These are phyloP conservation scores for Planiliza haematocheilus DNA, from an alignment of 2,113 vertebrate species.

Conservation along the genomic window DNA sequence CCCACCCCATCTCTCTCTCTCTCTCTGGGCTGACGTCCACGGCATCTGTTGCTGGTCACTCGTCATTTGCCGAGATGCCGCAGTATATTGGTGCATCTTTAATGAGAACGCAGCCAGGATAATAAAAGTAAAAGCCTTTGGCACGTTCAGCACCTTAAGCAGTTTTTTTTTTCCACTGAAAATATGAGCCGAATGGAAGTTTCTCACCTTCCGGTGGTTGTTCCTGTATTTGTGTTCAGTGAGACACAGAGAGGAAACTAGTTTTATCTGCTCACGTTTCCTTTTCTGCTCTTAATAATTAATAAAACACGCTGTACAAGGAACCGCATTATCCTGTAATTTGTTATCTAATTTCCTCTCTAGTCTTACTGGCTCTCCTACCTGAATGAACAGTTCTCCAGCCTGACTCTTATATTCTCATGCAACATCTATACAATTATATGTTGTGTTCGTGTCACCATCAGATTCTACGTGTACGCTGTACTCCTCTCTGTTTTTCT, in stretches of 20 bases:
- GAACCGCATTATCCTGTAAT: constrained; percentile 1
- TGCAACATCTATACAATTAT: too few species aligned
- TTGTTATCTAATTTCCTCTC: too few species aligned
- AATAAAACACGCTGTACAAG: not conserved
- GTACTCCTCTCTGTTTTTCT: too few species aligned
- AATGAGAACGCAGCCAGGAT: constrained; percentile 27
- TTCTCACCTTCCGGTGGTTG: not conserved
- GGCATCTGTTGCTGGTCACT: constrained; percentile 56
- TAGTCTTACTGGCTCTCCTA: too few species aligned
- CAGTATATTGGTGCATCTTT: constrained; percentile 47
- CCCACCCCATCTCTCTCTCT: constrained; percentile 20
- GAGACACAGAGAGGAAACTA: not conserved
- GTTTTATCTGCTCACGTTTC: not conserved
- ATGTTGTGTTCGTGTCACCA: too few species aligned
- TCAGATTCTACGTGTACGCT: too few species aligned
- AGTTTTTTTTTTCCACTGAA: constrained; percentile 22
- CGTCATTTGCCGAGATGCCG: constrained; percentile 6
- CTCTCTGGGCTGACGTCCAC: constrained; percentile 26
- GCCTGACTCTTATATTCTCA: too few species aligned
- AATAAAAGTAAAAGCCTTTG: constrained; percentile 30
- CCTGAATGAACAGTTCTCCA: too few species aligned
- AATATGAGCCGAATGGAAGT: not conserved
- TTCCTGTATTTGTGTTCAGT: constrained; percentile 16
- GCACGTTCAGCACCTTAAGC: constrained; percentile 28
- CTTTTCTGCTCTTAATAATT: not conserved